Evolutionary conservation across 2,888 invertebrate species (phyloP).

Genomic region (Charanyca ferruginea): DNA sequence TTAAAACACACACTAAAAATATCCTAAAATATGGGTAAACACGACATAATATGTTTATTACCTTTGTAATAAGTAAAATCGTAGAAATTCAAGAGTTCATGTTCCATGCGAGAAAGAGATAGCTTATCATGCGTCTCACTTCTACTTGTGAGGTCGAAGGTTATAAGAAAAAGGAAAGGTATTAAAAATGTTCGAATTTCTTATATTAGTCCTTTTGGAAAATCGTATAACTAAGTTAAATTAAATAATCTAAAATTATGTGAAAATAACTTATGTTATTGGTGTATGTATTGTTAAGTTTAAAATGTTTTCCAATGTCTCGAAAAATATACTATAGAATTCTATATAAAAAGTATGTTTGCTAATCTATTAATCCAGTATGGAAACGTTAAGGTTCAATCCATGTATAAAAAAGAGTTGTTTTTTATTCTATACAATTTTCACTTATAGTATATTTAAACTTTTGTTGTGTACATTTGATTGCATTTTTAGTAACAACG

Average conservation of each 20-base stretch:
- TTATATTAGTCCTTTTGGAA: conserved; percentile 54
- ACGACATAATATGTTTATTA: neutral
- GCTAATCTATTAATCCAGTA: neutral
- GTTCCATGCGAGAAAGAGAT: conserved; percentile 10
- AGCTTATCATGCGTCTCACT: neutral
- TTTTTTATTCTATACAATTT: neutral
- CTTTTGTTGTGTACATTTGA: conserved; percentile 7
- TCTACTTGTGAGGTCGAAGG: conserved; percentile 1
- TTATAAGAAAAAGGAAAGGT: conserved; percentile 20
- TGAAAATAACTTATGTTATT: conserved; percentile 37
- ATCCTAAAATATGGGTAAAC: neutral
- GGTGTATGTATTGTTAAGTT: conserved; percentile 53
- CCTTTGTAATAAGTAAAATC: conserved; percentile 8
- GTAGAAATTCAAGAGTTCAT: neutral
- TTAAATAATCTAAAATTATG: conserved; percentile 31
- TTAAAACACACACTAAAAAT: neutral
- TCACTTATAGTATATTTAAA: conserved; percentile 15
- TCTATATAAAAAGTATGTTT: conserved; percentile 12
- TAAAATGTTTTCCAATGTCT: conserved; percentile 27
- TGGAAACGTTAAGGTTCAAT: neutral
- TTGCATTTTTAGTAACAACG: conserved; percentile 43
- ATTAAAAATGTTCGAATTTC: conserved; percentile 52
- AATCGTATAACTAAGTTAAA: conserved; percentile 46
- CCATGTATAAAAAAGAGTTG: neutral
- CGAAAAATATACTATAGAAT: conserved; percentile 9